Conservation (phyloP, 2,888 invertebrate species). For the Polydrusus cervinus region DNA sequence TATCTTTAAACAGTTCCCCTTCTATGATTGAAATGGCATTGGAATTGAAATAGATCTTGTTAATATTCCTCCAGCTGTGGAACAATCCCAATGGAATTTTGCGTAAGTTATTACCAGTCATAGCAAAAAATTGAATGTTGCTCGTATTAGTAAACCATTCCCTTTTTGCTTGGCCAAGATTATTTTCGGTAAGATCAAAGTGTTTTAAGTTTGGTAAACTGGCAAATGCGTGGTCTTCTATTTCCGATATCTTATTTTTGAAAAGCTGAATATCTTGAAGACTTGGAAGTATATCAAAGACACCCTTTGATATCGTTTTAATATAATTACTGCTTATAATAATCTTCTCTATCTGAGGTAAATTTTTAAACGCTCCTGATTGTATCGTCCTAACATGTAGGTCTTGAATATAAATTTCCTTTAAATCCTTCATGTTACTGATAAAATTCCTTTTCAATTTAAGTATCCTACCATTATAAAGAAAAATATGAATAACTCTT, state of each 20-base stretch:
- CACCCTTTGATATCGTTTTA: too few species aligned
- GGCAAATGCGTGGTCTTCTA: not conserved
- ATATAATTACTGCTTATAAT: too few species aligned
- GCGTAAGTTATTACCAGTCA: not conserved
- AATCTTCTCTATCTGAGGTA: too few species aligned
- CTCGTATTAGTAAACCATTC: not conserved
- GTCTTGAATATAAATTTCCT: too few species aligned
- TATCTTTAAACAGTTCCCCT: not conserved
- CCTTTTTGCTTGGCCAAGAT: not conserved
- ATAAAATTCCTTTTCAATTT: too few species aligned
- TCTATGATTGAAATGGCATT: not conserved
- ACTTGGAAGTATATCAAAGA: not conserved
- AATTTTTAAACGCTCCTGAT: too few species aligned
- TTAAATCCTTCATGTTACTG: too few species aligned
- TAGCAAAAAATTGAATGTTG: not conserved
- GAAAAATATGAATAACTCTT: too few species aligned
- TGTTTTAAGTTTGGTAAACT: constrained; percentile 1
- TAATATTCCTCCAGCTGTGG: not conserved
- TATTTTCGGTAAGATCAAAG: not conserved
- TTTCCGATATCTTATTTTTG: not conserved
- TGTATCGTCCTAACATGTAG: too few species aligned
- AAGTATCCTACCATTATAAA: too few species aligned
- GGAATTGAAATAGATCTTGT: not conserved
- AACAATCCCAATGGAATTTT: constrained; percentile 15
- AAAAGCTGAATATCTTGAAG: not conserved